Evolutionary conservation across 1,140 invertebrate species (phyloP).

Genomic region (Drosophila bocki): DNA sequence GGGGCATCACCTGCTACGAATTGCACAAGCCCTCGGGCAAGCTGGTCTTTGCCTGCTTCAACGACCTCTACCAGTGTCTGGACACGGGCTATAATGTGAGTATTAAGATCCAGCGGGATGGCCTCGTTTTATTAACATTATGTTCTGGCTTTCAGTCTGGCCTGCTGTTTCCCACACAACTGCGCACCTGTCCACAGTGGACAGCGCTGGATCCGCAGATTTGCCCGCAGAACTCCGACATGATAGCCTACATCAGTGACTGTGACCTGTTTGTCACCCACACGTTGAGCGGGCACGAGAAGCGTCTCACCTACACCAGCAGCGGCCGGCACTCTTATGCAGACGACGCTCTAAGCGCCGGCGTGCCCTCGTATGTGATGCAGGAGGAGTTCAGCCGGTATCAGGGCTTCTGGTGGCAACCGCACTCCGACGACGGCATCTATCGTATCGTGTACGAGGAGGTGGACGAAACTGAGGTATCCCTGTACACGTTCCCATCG

Average conservation of each 20-base stretch:
- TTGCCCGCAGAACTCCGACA: conserved; percentile 93
- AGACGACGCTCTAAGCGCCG: conserved; percentile 95
- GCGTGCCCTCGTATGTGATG: conserved; percentile 98
- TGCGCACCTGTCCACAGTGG: conserved; percentile 88
- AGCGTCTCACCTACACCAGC: conserved; percentile 93
- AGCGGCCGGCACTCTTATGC: conserved; percentile 89
- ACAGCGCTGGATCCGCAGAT: conserved; percentile 95
- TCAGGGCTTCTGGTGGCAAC: conserved; percentile 99
- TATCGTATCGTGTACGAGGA: conserved; percentile 98
- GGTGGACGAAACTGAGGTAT: conserved; percentile 97
- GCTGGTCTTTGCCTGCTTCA: conserved; percentile 95
- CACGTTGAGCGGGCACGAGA: conserved; percentile 89
- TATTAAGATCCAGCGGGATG: neutral
- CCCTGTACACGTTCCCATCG: conserved; percentile 94
- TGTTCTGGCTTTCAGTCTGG: conserved; percentile 85
- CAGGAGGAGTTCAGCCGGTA: conserved; percentile 99
- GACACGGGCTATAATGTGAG: conserved; percentile 90
- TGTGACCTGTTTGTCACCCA: conserved; percentile 96
- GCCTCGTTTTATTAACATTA: too few relatives aligned
- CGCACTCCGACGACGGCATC: conserved; percentile 89
- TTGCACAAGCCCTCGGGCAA: conserved; percentile 92
- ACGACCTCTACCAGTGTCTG: conserved; percentile 92
- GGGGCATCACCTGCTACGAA: conserved; percentile 98
- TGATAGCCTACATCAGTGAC: conserved; percentile 95
- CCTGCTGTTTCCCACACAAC: conserved; percentile 89